Evolutionary conservation across 2,888 invertebrate genomes (phyloP), one percentile per base, ranked within the genome.

Genomic region (Colostygia pectinataria): DNA sequence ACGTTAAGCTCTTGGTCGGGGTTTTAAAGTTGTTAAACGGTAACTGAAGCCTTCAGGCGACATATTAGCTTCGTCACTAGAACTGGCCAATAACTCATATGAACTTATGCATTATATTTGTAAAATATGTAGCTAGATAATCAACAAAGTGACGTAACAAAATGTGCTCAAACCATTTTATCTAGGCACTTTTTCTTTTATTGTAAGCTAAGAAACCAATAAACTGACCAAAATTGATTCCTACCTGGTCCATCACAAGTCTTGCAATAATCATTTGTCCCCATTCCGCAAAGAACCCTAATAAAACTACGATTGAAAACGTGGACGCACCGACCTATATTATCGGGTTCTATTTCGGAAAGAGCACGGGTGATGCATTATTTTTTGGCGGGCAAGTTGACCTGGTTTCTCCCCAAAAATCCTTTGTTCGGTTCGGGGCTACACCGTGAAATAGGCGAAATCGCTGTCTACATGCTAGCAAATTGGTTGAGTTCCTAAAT

Each of bases 291-390:
- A 39, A 47, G 40, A 38, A 33, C 39, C 25, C 24, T 24, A 31
- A 39, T 50, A 38, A 42, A 38, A 7, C 33, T 29, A 14, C 38
- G 14, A 43, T 34, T 32, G 39, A 15, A 37, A 37, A n/a, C 37
- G 29, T 36, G 15, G 32, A 52, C 42, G 38, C 38, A 52, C 29
- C 39, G 87, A 80, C 87, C 89, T 71, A 87, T 62, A 77, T n/a
- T 88, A 77, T 80, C 68, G 72, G 70, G 59, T 72, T 84, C 83
- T 87, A 88, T 87, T 89, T 88, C 71, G 61, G 80, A 82, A 79
- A 72, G 80, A 83, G 80, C 72, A 69, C 78, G 67, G 66, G 74
- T 69, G 81, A 80, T 88, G 88, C 88, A 89, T 83, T 81, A 80
- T 80, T 79, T 83, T 84, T 78, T 80, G 71, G 76, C 74, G 68